phyloP scores from a whole-genome alignment of 2,888 invertebrate species.

The Ophion slaviceki region DNA sequence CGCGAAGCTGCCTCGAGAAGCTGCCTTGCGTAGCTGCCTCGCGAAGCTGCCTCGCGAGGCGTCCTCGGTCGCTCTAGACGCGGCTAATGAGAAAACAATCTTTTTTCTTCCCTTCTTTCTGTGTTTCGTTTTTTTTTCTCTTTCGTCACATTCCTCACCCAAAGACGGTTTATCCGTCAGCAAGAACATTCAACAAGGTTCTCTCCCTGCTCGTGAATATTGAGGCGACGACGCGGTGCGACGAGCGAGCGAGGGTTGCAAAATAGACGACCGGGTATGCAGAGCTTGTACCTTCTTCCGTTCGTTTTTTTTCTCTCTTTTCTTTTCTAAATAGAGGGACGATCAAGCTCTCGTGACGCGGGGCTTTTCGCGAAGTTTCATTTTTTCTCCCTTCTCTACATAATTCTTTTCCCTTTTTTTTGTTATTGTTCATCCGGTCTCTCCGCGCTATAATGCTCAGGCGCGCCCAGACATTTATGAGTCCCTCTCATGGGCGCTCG shows the following conservation, averaged over 20 bases:
- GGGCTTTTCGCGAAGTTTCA: constrained; percentile 41
- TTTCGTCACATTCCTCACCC: no score
- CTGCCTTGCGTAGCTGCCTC: no score
- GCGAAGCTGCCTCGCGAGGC: no score
- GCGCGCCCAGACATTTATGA: constrained; percentile 62
- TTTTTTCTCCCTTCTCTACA: background rate
- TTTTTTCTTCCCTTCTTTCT: no score
- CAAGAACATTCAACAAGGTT: background rate
- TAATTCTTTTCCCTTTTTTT: background rate
- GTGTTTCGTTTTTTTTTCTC: no score
- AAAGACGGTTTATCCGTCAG: background rate
- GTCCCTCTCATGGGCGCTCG: constrained; percentile 56
- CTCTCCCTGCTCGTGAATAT: background rate
- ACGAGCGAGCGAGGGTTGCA: background rate
- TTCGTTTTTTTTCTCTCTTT: constrained; percentile 17
- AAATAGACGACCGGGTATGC: background rate
- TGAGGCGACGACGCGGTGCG: background rate
- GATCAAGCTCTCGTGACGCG: constrained; percentile 42
- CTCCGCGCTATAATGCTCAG: constrained; percentile 38
- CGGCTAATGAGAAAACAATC: no score
- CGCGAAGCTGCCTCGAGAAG: no score
- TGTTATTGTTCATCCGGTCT: constrained; percentile 7
- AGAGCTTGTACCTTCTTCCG: constrained; percentile 1
- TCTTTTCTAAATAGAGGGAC: constrained; percentile 23
- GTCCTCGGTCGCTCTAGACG: no score